Percentiles rank a stretch among this genome's conserved stretches.
phyloP scores from a whole-genome alignment of 2,797 vertebrate genomes.

The Pogonophryne albipinna region DNA sequence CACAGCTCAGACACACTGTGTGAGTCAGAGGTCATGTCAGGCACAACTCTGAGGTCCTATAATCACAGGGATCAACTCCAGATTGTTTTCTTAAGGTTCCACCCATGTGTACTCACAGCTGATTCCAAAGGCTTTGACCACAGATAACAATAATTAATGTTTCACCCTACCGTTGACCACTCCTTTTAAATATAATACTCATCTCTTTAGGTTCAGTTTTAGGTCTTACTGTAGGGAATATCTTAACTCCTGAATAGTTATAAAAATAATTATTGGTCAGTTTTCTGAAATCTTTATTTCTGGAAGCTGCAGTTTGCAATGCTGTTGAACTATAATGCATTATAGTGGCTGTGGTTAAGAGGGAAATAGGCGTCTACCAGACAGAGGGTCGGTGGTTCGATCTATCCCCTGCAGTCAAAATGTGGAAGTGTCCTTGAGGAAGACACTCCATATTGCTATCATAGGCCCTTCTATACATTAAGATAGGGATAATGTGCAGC shows the following conservation, averaged over 20 bases:
- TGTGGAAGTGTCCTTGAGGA: no score
- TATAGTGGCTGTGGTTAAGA: neutral
- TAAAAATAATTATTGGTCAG: neutral
- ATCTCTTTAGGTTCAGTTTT: neutral
- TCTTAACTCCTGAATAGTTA: neutral
- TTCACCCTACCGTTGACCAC: neutral
- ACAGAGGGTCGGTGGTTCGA: no score
- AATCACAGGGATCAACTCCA: slow-evolving; percentile 36
- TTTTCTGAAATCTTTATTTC: neutral
- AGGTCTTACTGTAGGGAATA: neutral
- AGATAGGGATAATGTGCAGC: no score
- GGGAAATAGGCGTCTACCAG: no score
- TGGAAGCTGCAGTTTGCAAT: neutral
- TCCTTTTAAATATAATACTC: neutral
- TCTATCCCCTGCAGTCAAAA: no score
- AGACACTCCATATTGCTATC: no score
- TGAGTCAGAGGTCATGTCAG: slow-evolving; percentile 46
- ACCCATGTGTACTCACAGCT: slow-evolving; percentile 9
- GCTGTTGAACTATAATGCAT: neutral
- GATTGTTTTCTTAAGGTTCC: slow-evolving; percentile 8
- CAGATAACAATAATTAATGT: neutral
- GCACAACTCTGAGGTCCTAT: slow-evolving; percentile 14
- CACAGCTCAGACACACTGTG: slow-evolving; percentile 1
- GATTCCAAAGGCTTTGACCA: neutral
- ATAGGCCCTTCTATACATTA: no score